phyloP scores from a whole-genome alignment of 2,113 vertebrate species.

The Phrynosoma platyrhinos region DNA sequence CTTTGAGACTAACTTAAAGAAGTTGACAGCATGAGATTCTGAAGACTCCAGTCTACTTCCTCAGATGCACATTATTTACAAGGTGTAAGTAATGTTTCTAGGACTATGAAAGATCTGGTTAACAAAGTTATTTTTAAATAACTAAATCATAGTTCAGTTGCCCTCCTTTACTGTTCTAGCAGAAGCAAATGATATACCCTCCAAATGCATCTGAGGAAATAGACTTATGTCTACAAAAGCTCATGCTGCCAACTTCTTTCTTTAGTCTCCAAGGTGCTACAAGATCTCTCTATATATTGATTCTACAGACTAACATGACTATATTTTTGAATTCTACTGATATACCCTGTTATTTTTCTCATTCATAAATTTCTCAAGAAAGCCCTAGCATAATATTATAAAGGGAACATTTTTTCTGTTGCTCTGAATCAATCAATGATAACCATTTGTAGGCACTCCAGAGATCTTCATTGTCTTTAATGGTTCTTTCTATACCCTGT shows the following conservation, averaged over 20 bases:
- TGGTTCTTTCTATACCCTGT: slow-evolving; percentile 2
- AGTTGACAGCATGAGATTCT: too few species aligned
- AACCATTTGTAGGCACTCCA: slow-evolving; percentile 31
- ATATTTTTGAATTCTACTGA: too few species aligned
- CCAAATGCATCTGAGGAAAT: too few species aligned
- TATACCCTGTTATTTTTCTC: slow-evolving; percentile 37
- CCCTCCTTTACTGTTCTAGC: slow-evolving; percentile 24
- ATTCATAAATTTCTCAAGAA: slow-evolving; percentile 56
- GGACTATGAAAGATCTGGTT: slow-evolving; percentile 12
- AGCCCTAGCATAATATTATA: slow-evolving; percentile 26
- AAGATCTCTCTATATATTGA: too few species aligned
- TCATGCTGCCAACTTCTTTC: too few species aligned
- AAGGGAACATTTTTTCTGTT: slow-evolving; percentile 47
- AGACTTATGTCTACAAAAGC: too few species aligned
- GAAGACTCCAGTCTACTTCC: too few species aligned
- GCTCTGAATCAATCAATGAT: slow-evolving; percentile 10
- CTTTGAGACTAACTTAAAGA: too few species aligned
- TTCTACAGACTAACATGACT: too few species aligned
- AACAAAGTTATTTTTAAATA: slow-evolving; percentile 52
- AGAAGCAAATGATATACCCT: slow-evolving; percentile 32
- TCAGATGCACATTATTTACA: too few species aligned
- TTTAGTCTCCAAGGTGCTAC: too few species aligned
- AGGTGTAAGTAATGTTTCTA: slow-evolving; percentile 43
- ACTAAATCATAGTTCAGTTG: slow-evolving; percentile 46
- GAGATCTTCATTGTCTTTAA: background rate